Conservation (phyloP, 1,140 invertebrate species). For the Zaprionus ghesquierei region DNA sequence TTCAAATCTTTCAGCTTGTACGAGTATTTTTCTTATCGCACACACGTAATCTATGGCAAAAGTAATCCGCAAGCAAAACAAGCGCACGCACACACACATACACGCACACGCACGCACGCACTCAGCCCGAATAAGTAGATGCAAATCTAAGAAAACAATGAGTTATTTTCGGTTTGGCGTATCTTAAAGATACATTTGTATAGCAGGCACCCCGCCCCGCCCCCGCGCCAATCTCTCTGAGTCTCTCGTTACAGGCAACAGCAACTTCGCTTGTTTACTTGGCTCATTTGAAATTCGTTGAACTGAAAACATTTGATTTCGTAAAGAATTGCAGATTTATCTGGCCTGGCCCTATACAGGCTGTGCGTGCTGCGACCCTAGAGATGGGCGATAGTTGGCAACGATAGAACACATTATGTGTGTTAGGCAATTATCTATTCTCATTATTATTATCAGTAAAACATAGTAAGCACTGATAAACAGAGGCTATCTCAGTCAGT, state of each 20-base stretch:
- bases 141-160: constrained; percentile 59
- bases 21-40: constrained; percentile 38
- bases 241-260: constrained; percentile 19
- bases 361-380: not conserved
- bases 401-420: too few species aligned
- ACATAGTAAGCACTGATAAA: not conserved
- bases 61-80: constrained; percentile 53
- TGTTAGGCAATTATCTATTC: not conserved
- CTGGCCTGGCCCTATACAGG: constrained; percentile 12
- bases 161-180: constrained; percentile 41
- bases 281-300: constrained; percentile 60
- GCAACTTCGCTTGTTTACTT: constrained; percentile 44
- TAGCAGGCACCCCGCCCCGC: not conserved
- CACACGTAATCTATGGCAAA: constrained; percentile 47
- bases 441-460: not conserved
- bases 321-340: constrained; percentile 59
- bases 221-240: not conserved
- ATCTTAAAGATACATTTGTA: constrained; percentile 47
- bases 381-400: constrained; percentile 7
- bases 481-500: not conserved
- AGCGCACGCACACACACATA: constrained; percentile 16
- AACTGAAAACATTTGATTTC: constrained; percentile 60
- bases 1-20: constrained; percentile 36
- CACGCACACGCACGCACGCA: not conserved
- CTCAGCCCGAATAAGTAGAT: constrained; percentile 32